Conservation (phyloP, 1,140 invertebrate species). For the Drosophila guanche region DNA sequence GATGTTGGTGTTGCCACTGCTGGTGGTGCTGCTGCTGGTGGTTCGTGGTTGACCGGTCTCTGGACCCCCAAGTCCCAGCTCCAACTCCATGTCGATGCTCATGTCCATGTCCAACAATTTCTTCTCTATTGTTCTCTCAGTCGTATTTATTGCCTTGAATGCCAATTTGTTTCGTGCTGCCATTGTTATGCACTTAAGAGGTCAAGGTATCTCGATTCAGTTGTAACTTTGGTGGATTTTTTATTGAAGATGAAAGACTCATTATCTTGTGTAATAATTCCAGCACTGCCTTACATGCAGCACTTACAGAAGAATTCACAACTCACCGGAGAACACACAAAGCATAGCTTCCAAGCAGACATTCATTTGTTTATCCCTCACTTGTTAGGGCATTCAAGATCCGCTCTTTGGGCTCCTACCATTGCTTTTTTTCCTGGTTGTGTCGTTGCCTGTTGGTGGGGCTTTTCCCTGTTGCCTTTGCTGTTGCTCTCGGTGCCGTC, state of each 20-base stretch:
- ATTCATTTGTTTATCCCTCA: no score
- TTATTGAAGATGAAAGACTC: conserved; percentile 8
- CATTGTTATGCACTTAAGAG: conserved; percentile 53
- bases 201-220: conserved; percentile 32
- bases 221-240: neutral
- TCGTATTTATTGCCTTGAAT: conserved; percentile 73
- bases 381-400: conserved; percentile 11
- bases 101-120: conserved; percentile 45
- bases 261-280: no score
- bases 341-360: no score
- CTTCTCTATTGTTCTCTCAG: conserved; percentile 70
- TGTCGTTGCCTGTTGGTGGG: conserved; percentile 18
- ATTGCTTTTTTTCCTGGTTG: neutral
- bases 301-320: no score
- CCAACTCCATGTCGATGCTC: conserved; percentile 24
- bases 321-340: no score
- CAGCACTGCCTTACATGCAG: no score
- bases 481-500: conserved; percentile 33
- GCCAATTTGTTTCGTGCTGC: conserved; percentile 76
- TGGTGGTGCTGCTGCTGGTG: conserved; percentile 33
- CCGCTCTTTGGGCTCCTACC: no score
- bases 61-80: conserved; percentile 5
- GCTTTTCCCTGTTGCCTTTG: conserved; percentile 12
- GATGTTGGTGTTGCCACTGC: conserved; percentile 27
- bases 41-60: conserved; percentile 26